Base-by-base conservation (phyloP, 2,888 invertebrate genomes). In the Sphaerophoria taeniata region DNA sequence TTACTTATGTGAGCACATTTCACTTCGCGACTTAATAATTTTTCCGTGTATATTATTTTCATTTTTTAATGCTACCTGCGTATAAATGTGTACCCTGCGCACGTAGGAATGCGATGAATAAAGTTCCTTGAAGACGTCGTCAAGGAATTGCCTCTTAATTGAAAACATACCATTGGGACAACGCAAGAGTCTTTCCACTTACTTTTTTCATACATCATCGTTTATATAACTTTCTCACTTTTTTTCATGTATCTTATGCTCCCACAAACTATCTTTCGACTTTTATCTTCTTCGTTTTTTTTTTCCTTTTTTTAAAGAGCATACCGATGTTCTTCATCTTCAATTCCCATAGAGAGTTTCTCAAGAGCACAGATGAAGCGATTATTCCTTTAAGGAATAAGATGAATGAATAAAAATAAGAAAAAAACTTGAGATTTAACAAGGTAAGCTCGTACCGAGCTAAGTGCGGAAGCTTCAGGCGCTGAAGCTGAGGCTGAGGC, bases 121-220 rank as follows among this genome's bases (percentile, higher is more conserved):
- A 39, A 6, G 11, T 24, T 16, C 60, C 16, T 43, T 43, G 24
- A 39, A 45, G 39, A 43, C 12, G 45, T 33, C 69, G 60, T 24
- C 24, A 24, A 74, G 71, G 58, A 58, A 79, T 79, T 84, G 83
- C 78, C 83, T 71, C 83, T 67, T 55, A 79, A 79, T 75, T 75
- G 82, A 83, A 78, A 78, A 78, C 73, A 78, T 78, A 77, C 82
- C 82, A 51, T 45, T 83, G 82, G 82, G 82, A 83, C 43, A 63
- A 67, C 49, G 16, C 69, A 53, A 24, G 24, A 24, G 24, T 24
- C 33, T 49, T 61, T 47, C 31, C 33, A 45, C 31, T 0, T 39
- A 24, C 43, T 33, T 14, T 1, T 45, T 34, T 49, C 2, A 6
- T 12, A 3, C 39, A 39, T 39, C 39, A 39, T 39, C 9, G 12